Conservation (phyloP, 2,113 vertebrate genomes). For the Odocoileus hemionus region DNA sequence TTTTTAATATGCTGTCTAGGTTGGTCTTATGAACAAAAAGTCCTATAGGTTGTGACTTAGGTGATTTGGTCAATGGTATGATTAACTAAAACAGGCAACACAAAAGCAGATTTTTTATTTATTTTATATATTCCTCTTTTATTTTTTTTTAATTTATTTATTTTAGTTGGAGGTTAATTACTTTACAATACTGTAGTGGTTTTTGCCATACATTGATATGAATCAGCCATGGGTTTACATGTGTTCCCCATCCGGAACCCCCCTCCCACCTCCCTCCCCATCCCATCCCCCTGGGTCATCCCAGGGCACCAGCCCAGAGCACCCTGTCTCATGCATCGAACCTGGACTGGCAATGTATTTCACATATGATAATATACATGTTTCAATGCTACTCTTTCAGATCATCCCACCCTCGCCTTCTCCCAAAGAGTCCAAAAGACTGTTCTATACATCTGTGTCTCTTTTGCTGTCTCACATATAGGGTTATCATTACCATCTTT, state of each 20-base stretch:
- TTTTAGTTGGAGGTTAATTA: not conserved
- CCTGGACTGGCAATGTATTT: not conserved
- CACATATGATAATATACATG: not conserved
- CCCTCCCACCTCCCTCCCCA: not conserved
- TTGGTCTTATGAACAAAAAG: not conserved
- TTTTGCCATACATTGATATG: not conserved
- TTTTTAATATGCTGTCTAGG: not conserved
- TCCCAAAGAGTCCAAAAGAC: not conserved
- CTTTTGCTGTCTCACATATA: not conserved
- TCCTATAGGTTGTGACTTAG: not conserved
- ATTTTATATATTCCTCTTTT: not conserved
- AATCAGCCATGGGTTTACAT: not conserved
- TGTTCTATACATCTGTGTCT: not conserved
- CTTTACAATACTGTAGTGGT: not conserved
- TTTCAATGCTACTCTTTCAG: not conserved
- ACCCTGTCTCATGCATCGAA: not conserved
- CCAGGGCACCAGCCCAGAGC: not conserved
- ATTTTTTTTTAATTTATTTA: not conserved
- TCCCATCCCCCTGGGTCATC: not conserved
- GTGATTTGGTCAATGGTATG: not conserved
- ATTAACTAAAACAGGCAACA: conserved; percentile 19
- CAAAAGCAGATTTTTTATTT: not conserved
- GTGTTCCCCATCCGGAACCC: not conserved
- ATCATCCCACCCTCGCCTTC: not conserved
- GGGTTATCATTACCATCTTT: not conserved